These are phyloP conservation scores for Lethenteron reissneri DNA, from an alignment of 2,113 vertebrate genomes.

Conservation along the genomic window DNA sequence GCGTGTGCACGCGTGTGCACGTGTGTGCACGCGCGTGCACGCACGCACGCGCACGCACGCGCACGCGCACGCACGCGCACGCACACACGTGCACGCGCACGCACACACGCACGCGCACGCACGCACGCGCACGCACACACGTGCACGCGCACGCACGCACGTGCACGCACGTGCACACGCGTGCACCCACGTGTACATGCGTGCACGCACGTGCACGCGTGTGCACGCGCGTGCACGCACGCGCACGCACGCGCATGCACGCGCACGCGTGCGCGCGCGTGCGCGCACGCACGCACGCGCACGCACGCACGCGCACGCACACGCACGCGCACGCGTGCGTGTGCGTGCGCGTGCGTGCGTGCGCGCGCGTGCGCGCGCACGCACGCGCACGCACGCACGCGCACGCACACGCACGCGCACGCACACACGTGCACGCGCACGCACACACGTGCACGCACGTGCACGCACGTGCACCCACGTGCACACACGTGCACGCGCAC, in stretches of 20 bases:
- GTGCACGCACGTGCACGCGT: background rate
- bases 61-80: background rate
- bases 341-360: background rate
- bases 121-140: background rate
- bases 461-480: background rate
- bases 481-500: background rate
- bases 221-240: background rate
- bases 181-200: too few species aligned
- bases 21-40: background rate
- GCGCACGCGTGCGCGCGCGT: background rate
- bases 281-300: background rate
- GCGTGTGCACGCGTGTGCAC: background rate
- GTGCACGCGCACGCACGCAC: constrained; percentile 1
- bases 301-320: background rate
- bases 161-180: background rate
- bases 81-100: background rate
- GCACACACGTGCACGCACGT: background rate
- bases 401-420: background rate
- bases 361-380: background rate
- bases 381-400: background rate
- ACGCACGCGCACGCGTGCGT: background rate
- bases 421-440: background rate
- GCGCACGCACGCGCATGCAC: background rate
- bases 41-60: background rate
- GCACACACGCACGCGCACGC: background rate